phyloP scores from a whole-genome alignment of 2,888 invertebrate genomes.

The Aradus depressus region DNA sequence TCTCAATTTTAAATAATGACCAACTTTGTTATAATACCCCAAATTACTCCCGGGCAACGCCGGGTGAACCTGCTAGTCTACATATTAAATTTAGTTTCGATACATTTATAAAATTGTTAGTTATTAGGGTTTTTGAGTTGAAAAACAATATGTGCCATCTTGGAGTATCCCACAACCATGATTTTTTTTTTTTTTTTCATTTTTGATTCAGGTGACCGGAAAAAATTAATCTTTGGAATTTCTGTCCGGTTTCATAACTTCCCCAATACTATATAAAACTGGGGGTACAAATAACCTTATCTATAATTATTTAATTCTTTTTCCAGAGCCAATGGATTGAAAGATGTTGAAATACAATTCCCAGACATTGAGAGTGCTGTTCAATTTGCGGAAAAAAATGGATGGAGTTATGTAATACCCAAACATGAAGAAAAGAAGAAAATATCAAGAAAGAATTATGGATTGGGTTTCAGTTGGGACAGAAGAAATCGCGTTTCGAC shows the following conservation, averaged over 20 bases:
- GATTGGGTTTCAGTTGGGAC: slow-evolving; percentile 3
- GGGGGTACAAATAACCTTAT: background rate
- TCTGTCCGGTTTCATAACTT: background rate
- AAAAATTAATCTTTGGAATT: too few species aligned
- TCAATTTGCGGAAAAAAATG: slow-evolving; percentile 5
- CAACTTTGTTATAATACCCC: too few species aligned
- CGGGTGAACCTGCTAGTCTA: too few species aligned
- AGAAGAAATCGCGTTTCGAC: slow-evolving; percentile 9
- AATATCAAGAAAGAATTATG: slow-evolving; percentile 4
- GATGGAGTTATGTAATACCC: background rate
- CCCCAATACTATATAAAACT: background rate
- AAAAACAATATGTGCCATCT: too few species aligned
- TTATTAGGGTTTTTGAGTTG: too few species aligned
- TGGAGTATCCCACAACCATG: too few species aligned
- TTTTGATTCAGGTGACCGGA: too few species aligned
- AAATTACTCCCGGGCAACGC: too few species aligned
- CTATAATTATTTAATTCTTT: background rate
- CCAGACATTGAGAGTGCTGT: slow-evolving; percentile 7
- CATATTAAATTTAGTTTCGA: too few species aligned
- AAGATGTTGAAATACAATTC: slow-evolving; percentile 7
- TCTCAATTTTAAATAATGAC: too few species aligned
- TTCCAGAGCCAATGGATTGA: slow-evolving; percentile 4
- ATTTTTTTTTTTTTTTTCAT: too few species aligned
- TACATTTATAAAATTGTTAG: too few species aligned
- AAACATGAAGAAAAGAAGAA: slow-evolving; percentile 6